Evolutionary conservation across 2,888 invertebrate species (phyloP).

Genomic region (Rhynchonema sp.): DNA sequence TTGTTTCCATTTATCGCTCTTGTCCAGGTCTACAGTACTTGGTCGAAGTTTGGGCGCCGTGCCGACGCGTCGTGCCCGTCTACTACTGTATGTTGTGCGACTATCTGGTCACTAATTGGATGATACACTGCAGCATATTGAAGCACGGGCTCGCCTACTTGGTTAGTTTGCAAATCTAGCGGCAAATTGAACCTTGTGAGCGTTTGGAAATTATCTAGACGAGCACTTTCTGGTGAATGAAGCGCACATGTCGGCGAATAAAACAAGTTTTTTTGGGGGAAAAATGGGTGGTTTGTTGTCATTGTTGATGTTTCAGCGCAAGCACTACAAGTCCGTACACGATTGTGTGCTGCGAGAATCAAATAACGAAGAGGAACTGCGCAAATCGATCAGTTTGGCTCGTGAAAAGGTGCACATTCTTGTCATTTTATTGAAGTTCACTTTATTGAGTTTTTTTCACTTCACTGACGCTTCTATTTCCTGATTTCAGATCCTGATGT

Average conservation of each 20-base stretch:
- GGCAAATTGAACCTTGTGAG: no score
- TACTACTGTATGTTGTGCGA: background rate
- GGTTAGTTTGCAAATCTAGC: background rate
- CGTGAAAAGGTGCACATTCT: background rate
- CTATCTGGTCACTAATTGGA: background rate
- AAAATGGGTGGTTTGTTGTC: no score
- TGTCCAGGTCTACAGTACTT: background rate
- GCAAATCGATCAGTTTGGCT: background rate
- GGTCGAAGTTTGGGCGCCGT: background rate
- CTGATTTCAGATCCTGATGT: background rate
- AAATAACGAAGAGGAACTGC: background rate
- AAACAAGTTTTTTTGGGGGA: no score
- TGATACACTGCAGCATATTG: background rate
- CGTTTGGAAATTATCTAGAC: no score
- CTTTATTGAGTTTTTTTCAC: no score
- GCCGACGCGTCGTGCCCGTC: background rate
- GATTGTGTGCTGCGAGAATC: background rate
- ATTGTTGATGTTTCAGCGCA: background rate
- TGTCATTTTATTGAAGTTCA: background rate
- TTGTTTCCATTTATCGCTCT: background rate
- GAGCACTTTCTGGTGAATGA: background rate
- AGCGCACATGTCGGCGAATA: no score
- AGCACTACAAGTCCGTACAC: background rate
- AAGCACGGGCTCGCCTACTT: background rate
- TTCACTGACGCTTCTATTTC: no score